Base-by-base conservation (phyloP, 2,888 invertebrate species). In the Dendrolimus pini region DNA sequence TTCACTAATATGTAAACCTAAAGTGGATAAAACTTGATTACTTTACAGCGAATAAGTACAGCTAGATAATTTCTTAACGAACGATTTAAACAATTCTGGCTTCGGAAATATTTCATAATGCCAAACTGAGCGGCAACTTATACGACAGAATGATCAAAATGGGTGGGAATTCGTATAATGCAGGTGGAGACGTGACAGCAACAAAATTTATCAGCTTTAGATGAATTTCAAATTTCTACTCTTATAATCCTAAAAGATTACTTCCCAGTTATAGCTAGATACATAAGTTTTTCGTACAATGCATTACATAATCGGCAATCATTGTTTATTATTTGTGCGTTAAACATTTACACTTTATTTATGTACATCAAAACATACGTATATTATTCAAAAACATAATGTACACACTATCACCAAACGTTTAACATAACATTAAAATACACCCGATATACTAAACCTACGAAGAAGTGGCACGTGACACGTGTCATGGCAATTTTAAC, bases 311-410 rank as follows among this genome's bases (percentile, higher is more conserved):
- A 70, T 78, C 82, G 84, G 82, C 82, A 77, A 78, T 72, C 74
- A 60, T 72, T 68, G 77, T 80, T 77, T 83, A 83, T 83, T 85
- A 89, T 87, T 90, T 90, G 90, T 90, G 90, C 90, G 90, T 90
- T 90, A 88, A 88, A 89, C 88, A 88, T 89, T 89, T 89, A 89
- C 85, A 88, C 82, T 79, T 89, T 89, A 89, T 86, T 86, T 90
- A 90, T 90, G 83, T 90, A 90, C 90, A 90, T 80, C 87, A 87
- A 89, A 87, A 86, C 83, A 88, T 88, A 89, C 86, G 80, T 86
- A 86, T 85, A 85, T 85, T 81, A 85, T 81, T 83, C 75, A 78
- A 83, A 84, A 87, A 85, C 82, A 80, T 80, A 88, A 85, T 83
- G 69, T 81, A 82, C 79, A 83, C 77, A 71, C 85, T 84, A 87